Percentiles rank a stretch among this genome's conserved stretches.
These are phyloP conservation scores for Meiosimyza decipiens DNA, from an alignment of 2,888 invertebrate genomes.

Conservation along the genomic window DNA sequence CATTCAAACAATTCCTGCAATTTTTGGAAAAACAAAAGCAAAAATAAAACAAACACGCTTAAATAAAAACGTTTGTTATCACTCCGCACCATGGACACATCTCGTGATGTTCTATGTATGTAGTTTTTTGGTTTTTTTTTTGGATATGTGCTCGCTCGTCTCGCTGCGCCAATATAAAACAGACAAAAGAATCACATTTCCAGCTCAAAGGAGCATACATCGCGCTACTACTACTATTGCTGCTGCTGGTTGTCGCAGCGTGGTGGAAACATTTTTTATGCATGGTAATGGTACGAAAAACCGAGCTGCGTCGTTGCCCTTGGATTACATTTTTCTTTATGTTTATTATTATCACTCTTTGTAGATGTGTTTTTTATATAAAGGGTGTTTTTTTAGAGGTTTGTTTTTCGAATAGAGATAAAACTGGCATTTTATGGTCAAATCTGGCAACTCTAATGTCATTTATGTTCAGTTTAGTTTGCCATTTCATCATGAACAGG, in stretches of 20 bases:
- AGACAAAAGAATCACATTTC: neutral
- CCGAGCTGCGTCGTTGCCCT: constrained; percentile 17
- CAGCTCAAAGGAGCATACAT: no score
- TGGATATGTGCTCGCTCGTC: neutral
- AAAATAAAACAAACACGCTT: neutral
- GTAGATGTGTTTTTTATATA: constrained; percentile 28
- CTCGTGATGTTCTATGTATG: no score
- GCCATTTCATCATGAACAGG: no score
- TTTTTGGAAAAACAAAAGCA: constrained; percentile 20
- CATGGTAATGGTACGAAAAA: constrained; percentile 27
- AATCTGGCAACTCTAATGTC: no score
- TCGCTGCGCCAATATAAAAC: neutral
- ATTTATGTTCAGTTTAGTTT: no score
- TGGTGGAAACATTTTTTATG: constrained; percentile 19
- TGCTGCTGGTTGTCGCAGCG: neutral
- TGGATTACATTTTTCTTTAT: constrained; percentile 17
- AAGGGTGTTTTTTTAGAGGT: no score
- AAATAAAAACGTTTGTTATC: constrained; percentile 24
- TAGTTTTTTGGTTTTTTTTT: no score
- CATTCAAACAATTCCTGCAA: constrained; percentile 22
- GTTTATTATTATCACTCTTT: constrained; percentile 28
- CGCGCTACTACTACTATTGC: no score
- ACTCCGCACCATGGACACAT: neutral
- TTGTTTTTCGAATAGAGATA: no score
- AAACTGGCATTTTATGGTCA: no score